phyloP scores from a whole-genome alignment of 2,888 invertebrate species.

The Acanthosepion esculentum region DNA sequence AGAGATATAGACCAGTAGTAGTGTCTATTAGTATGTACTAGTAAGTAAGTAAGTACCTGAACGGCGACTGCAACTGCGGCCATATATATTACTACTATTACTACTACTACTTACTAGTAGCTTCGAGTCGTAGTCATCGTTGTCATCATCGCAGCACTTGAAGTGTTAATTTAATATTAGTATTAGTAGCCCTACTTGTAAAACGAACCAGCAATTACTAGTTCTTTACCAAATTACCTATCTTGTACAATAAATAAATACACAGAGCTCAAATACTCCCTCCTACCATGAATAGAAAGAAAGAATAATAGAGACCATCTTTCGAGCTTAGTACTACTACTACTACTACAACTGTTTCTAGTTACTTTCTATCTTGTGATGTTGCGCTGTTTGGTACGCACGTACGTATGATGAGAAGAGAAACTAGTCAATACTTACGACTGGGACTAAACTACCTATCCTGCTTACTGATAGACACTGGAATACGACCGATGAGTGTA shows the following conservation, averaged over 20 bases:
- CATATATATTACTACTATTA: conserved; percentile 33
- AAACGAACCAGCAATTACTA: conserved; percentile 22
- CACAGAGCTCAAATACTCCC: not conserved
- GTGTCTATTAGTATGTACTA: not conserved
- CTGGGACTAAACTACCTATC: conserved; percentile 33
- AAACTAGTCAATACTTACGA: not conserved
- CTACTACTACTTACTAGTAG: not conserved
- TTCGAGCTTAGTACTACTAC: not conserved
- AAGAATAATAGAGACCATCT: not conserved
- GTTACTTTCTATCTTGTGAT: not conserved
- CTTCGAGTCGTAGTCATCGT: not conserved
- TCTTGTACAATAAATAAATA: conserved; percentile 13
- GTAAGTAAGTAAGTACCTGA: conserved; percentile 33
- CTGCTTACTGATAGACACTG: not conserved
- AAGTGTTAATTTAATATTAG: conserved; percentile 8
- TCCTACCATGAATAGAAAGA: not conserved
- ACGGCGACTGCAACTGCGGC: conserved; percentile 33
- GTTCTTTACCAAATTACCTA: not conserved
- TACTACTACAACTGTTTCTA: not conserved
- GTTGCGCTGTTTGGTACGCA: conserved; percentile 3
- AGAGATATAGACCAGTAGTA: not conserved
- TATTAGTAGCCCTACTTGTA: not conserved
- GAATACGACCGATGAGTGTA: not conserved
- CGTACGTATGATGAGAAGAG: not conserved
- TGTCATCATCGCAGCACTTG: not conserved